Percentiles rank a stretch among this genome's conserved stretches.
Conservation (phyloP, 2,888 invertebrate genomes). For the Buathra laborator region DNA sequence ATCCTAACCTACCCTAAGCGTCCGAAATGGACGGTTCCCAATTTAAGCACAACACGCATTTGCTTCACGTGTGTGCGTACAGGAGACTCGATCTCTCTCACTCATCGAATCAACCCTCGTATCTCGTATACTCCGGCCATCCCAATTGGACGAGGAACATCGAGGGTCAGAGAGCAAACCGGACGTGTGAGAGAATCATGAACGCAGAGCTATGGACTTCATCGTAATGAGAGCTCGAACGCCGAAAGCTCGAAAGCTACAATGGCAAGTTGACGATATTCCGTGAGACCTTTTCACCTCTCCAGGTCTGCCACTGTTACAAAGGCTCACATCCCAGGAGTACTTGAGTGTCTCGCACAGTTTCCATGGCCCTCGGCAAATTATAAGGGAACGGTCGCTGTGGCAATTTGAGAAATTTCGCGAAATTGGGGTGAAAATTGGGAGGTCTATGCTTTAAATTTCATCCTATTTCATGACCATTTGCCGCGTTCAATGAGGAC, state of each 20-base stretch:
- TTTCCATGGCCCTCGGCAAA: constrained; percentile 62
- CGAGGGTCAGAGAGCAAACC: constrained; percentile 29
- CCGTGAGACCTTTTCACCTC: constrained; percentile 9
- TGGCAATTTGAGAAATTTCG: constrained; percentile 73
- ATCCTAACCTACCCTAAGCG: constrained; percentile 70
- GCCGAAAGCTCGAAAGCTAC: background rate
- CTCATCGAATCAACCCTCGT: background rate
- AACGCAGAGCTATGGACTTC: background rate
- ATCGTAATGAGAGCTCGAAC: background rate
- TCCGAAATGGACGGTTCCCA: constrained; percentile 67
- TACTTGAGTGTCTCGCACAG: constrained; percentile 43
- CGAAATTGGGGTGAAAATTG: constrained; percentile 75
- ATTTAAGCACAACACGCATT: constrained; percentile 66
- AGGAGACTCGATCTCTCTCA: constrained; percentile 29
- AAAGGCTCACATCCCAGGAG: constrained; percentile 29
- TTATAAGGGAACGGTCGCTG: constrained; percentile 65
- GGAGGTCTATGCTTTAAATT: constrained; percentile 71
- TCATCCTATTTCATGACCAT: constrained; percentile 45
- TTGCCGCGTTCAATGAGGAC: constrained; percentile 11
- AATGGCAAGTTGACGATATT: constrained; percentile 10
- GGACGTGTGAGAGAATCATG: constrained; percentile 14
- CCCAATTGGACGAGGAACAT: constrained; percentile 30
- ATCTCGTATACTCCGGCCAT: constrained; percentile 18
- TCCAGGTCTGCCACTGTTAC: background rate
- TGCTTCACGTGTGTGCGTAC: constrained; percentile 42